Conservation (phyloP, 2,797 vertebrate species). For the Rhincodon typus region DNA sequence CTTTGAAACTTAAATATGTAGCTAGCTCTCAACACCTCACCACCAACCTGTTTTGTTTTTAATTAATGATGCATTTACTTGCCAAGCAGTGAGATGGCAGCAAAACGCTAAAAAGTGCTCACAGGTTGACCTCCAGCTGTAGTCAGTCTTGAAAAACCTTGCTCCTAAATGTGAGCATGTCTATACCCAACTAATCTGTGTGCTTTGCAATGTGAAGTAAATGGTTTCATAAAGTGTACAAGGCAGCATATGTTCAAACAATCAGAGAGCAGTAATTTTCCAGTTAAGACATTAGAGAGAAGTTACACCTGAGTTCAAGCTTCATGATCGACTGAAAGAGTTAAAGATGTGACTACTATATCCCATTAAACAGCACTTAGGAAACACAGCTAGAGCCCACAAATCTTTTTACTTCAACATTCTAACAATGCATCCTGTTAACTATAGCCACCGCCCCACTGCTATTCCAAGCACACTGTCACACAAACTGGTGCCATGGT, state of each 20-base stretch:
- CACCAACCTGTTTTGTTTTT: background rate
- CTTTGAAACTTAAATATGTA: background rate
- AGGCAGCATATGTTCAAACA: background rate
- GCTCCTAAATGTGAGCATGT: conserved; percentile 22
- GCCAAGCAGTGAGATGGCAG: conserved; percentile 26
- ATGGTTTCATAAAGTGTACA: background rate
- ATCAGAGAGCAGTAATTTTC: background rate
- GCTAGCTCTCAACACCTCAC: background rate
- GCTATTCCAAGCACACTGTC: background rate
- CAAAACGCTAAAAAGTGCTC: background rate
- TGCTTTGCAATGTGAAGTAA: background rate
- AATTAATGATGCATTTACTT: conserved; percentile 30
- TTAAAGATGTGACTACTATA: conserved; percentile 15
- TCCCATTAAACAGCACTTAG: conserved; percentile 19
- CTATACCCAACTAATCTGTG: background rate
- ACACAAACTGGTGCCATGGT: conserved; percentile 39
- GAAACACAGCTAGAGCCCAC: background rate
- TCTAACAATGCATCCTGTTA: conserved; percentile 14
- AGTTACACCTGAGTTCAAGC: background rate
- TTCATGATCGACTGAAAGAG: background rate
- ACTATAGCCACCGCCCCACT: background rate
- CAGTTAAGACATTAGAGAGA: background rate
- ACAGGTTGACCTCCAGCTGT: background rate
- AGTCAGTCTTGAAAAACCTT: background rate
- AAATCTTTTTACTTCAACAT: conserved; percentile 8